Evolutionary conservation across 2,113 vertebrate genomes (phyloP).

Genomic region (Marcusenius ussheri): DNA sequence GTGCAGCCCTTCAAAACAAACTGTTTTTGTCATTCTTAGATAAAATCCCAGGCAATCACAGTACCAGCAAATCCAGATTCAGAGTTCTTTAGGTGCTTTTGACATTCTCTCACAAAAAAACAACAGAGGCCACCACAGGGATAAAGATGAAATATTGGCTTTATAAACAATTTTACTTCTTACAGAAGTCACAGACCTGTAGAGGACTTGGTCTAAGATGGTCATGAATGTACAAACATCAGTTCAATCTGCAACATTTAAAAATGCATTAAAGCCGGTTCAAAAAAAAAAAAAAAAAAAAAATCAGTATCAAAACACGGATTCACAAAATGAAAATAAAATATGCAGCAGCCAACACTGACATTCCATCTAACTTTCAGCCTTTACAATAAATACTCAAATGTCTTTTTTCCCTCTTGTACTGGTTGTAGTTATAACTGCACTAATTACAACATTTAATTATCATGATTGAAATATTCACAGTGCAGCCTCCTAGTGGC

Average conservation of each 20-base stretch:
- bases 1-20: background rate
- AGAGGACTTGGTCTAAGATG: background rate
- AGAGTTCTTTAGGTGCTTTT: background rate
- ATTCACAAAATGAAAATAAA: background rate
- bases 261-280: background rate
- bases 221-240: background rate
- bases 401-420: background rate
- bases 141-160: background rate
- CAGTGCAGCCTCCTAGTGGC: background rate
- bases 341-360: background rate
- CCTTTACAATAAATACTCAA: slow-evolving; percentile 1
- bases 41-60: background rate
- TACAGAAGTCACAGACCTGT: background rate
- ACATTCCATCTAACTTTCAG: background rate
- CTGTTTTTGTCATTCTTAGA: background rate
- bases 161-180: background rate
- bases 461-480: background rate
- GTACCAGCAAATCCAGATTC: background rate
- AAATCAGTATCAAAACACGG: background rate
- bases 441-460: background rate
- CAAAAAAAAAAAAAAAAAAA: background rate
- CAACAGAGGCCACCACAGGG: background rate
- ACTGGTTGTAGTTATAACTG: background rate
- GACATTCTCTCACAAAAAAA: background rate
- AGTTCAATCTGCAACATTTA: background rate